Evolutionary conservation across 2,888 invertebrate genomes (phyloP).

Genomic region (Sclerodermus sp.): DNA sequence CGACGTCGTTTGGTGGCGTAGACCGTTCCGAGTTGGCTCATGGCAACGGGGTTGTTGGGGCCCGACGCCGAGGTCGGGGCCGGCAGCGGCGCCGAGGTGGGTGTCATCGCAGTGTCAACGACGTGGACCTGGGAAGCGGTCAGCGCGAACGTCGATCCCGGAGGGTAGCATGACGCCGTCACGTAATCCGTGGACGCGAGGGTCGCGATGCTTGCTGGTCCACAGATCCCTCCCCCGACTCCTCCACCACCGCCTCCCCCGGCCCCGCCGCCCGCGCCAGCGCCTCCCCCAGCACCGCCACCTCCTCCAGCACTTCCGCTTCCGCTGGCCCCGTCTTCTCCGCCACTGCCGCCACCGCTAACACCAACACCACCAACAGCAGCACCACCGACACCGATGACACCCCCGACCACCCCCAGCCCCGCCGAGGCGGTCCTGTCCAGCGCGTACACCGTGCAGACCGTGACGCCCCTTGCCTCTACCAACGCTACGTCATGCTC

Average conservation of each 20-base stretch:
- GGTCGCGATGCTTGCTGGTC: constrained; percentile 42
- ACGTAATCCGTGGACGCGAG: constrained; percentile 47
- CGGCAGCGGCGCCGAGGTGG: constrained; percentile 51
- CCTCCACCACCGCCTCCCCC: constrained; percentile 41
- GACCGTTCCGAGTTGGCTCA: constrained; percentile 93
- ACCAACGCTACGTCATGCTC: constrained; percentile 55
- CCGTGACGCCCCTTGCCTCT: constrained; percentile 45
- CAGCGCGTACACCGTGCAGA: constrained; percentile 56
- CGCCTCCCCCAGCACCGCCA: constrained; percentile 27
- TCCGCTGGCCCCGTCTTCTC: constrained; percentile 5
- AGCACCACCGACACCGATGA: constrained; percentile 24
- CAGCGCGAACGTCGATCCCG: constrained; percentile 56
- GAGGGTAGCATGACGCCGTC: constrained; percentile 43
- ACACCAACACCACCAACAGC: constrained; percentile 8
- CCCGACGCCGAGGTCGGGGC: constrained; percentile 50
- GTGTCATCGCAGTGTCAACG: constrained; percentile 44
- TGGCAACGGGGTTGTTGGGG: constrained; percentile 59
- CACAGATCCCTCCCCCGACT: constrained; percentile 39
- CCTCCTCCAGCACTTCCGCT: constrained; percentile 13
- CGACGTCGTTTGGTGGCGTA: constrained; percentile 95
- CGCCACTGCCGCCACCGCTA: constrained; percentile 13
- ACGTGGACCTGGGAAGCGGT: constrained; percentile 38
- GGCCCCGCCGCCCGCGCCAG: constrained; percentile 31
- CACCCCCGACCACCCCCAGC: constrained; percentile 54
- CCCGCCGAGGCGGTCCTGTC: constrained; percentile 53